Evolutionary conservation across 2,888 invertebrate genomes (phyloP).

Genomic region (Ormyrus pomaceus): DNA sequence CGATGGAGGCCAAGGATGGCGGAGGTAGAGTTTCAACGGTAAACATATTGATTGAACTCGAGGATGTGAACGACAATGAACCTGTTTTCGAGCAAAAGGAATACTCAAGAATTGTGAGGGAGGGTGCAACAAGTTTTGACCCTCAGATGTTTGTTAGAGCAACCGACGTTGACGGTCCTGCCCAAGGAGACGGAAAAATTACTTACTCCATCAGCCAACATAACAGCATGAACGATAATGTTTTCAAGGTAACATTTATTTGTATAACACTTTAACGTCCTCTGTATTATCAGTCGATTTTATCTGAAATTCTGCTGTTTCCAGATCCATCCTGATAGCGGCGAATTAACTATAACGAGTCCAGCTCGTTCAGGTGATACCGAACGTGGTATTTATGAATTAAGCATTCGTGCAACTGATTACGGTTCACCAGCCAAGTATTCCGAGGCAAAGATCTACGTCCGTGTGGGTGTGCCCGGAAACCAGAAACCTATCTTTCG

Average conservation of each 20-base stretch:
- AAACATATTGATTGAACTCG: constrained; percentile 83
- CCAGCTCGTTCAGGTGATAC: constrained; percentile 85
- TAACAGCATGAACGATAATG: constrained; percentile 82
- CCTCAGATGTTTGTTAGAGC: constrained; percentile 88
- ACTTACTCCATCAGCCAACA: constrained; percentile 82
- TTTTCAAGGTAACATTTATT: constrained; percentile 66
- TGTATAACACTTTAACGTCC: neutral
- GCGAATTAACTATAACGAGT: constrained; percentile 82
- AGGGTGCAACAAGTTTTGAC: constrained; percentile 86
- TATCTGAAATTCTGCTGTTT: constrained; percentile 4
- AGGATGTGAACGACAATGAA: constrained; percentile 87
- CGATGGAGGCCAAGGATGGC: constrained; percentile 88
- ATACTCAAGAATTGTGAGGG: constrained; percentile 86
- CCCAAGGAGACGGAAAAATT: constrained; percentile 83
- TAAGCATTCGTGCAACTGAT: constrained; percentile 83
- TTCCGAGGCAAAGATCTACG: constrained; percentile 81
- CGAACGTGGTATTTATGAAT: constrained; percentile 84
- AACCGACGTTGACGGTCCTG: constrained; percentile 85
- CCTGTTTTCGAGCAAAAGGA: constrained; percentile 84
- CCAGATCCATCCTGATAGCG: constrained; percentile 81
- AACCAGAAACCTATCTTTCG: constrained; percentile 89
- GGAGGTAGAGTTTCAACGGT: constrained; percentile 85
- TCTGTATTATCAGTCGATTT: neutral
- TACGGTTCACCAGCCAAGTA: constrained; percentile 82
- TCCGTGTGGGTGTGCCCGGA: constrained; percentile 88